Base-by-base conservation (phyloP, 1,140 invertebrate genomes). In the Tetramorium parvispinum region DNA sequence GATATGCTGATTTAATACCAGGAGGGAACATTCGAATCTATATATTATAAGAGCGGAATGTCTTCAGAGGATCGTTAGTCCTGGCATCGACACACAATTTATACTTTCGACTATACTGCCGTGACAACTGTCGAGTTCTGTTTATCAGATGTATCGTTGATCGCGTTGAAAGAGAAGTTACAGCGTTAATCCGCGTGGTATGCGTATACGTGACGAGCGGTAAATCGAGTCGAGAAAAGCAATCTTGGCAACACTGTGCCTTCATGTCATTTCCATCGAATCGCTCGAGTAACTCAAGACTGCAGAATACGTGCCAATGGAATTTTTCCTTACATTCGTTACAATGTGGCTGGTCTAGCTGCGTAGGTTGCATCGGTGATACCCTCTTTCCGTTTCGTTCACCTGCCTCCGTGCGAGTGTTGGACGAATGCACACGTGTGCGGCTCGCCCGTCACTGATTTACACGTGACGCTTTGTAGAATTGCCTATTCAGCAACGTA, bases 131-230 rank as follows among this genome's bases (percentile, higher is more conserved):
- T 81, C 79, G 43, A 88, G 63, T 61, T 57, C 61, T 66, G 68
- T 75, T 73, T 75, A 86, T 75, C 49, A 37, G 46, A 55, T 40
- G 43, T 85, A 88, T 76, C 46, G 55, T 66, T 18, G 51, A 75
- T 57, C 40, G 73, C 37, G 81, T 66, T 43, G 59, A 83, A 37
- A 24, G 24, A 55, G 71, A 88, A 78, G 55, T 66, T 85, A 65
- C 66, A 32, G 5, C 32, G 40, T 55, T 68, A 78, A 86, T 68
- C 40, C 46, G 66, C 73, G 40, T 8, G 13, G 37, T 49, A 55
- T 87, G 86, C 75, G 82, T 81, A 76, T 85, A n/a, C 87, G 79
- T 55, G 71, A 78, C 87, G 83, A 55, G 87, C 82, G 86, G 49
- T 57, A 82, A 59, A 88, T 61, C 81, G 18, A 77, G 63, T 32